Base-by-base conservation (phyloP, 2,113 vertebrate genomes). In the Sterrhoptilus dennistouni region DNA sequence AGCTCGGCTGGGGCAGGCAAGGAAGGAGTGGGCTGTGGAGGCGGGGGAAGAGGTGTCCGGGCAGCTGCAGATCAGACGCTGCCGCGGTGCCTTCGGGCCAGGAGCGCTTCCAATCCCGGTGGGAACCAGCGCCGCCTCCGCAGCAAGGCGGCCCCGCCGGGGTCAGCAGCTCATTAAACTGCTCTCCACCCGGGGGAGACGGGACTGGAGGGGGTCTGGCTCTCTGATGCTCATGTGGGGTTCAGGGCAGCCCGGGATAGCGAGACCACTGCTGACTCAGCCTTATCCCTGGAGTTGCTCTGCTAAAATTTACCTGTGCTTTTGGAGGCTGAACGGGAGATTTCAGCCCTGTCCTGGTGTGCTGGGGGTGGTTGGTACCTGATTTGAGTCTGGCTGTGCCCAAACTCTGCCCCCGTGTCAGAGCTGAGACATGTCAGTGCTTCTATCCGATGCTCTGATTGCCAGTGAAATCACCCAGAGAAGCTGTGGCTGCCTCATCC, bases 91-190 rank as follows among this genome's bases (percentile, higher is more conserved):
- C 86, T 60, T 31, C 6, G 3, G 92, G 94, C 74, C 6, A 25
- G 5, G 3, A 54, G 65, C 2, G 1, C 82, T 85, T 40, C 56
- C 53, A 40, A 8, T 36, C 65, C 13, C 31, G 22, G 50, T 5
- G 64, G 81, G 90, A 84, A 65, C 36, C 47, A 7, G 70, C 29
- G n/a, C 70, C 75, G 60, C 35, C 42, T 49, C 52, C 13, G 11
- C 71, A 42, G 82, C 59, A 61, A 4, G 40, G 27, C 50, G 38
- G 29, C 80, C 35, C 84, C 31, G 77, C 56, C 28, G 47, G 87
- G 86, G 40, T 85, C 92, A 74, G 61, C 90, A 59, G 88, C 90
- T 95, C 86, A 70, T 96, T 77, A 74, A 80, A 80, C 71, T 31
- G 47, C 68, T 70, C 5, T 0, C 54, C 6, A 36, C 79, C 71